A percentile compares a stretch with the other conserved stretches of the same genome.
Evolutionary conservation across 2,888 invertebrate genomes (phyloP).

Genomic region (Hetaerina titia): DNA sequence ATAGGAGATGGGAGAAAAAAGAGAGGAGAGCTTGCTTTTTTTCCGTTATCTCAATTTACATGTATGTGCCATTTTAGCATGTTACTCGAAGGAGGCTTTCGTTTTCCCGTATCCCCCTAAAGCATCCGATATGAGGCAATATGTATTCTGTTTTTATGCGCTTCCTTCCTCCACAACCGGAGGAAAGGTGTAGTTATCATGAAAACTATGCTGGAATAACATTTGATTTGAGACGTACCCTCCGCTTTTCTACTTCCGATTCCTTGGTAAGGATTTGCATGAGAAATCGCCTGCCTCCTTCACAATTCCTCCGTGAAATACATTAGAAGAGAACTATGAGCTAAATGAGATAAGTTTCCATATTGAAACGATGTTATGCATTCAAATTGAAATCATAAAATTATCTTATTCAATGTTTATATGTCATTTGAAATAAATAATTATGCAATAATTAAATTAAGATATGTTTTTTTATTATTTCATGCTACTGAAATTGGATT

Average conservation of each 20-base stretch:
- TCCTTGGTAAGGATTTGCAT: conserved; percentile 16
- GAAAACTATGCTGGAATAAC: neutral
- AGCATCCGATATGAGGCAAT: conserved; percentile 32
- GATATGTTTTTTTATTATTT: no score
- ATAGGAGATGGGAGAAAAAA: neutral
- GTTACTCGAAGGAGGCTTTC: neutral
- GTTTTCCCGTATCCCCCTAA: neutral
- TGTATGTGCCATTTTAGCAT: neutral
- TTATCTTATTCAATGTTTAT: neutral
- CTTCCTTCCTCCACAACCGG: neutral
- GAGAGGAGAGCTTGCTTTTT: conserved; percentile 3
- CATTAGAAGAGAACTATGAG: neutral
- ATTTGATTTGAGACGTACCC: neutral
- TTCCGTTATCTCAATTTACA: conserved; percentile 27
- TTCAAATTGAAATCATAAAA: neutral
- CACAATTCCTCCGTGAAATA: neutral
- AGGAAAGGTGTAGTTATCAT: neutral
- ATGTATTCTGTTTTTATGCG: neutral
- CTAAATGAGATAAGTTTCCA: neutral
- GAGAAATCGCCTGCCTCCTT: neutral
- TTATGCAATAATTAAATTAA: no score
- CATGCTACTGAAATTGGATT: no score
- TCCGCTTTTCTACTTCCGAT: neutral
- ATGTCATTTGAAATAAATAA: no score
- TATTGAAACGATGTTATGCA: neutral